Conservation (phyloP, 1,140 invertebrate species). For the Calycopis cecrops region DNA sequence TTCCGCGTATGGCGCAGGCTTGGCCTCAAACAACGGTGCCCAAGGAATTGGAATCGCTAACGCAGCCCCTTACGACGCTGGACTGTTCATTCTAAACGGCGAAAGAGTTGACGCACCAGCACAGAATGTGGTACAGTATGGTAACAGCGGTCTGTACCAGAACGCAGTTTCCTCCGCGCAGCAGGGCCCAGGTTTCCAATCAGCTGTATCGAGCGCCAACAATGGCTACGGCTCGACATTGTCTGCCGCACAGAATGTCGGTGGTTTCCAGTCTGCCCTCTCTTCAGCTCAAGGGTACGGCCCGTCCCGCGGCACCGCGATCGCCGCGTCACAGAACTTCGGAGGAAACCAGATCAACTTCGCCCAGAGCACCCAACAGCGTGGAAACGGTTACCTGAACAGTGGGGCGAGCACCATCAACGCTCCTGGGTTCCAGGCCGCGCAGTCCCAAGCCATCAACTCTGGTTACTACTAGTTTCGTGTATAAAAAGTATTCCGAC, state of each 20-base stretch:
- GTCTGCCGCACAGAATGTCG: conserved; percentile 39
- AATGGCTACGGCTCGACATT: conserved; percentile 39
- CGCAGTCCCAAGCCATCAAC: conserved; percentile 50
- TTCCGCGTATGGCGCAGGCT: conserved; percentile 42
- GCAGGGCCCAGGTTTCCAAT: conserved; percentile 30
- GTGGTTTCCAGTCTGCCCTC: conserved; percentile 37
- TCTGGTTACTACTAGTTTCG: conserved; percentile 39
- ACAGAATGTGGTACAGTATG: background rate
- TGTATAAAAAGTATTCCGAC: background rate
- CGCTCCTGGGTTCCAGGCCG: conserved; percentile 50
- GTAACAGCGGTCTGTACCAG: too few species aligned
- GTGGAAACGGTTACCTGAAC: conserved; percentile 36
- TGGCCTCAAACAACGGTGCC: conserved; percentile 22
- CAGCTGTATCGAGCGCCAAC: conserved; percentile 35
- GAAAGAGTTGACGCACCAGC: background rate
- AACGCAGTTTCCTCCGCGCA: conserved; percentile 32
- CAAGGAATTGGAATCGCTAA: conserved; percentile 22
- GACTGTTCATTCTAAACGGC: conserved; percentile 4
- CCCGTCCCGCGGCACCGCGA: conserved; percentile 23
- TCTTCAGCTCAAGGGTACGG: conserved; percentile 36
- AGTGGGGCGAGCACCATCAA: conserved; percentile 51
- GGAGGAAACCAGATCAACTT: conserved; percentile 41
- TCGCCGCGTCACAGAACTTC: conserved; percentile 36
- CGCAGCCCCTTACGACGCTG: conserved; percentile 11
- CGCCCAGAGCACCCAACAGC: conserved; percentile 43